Conservation (phyloP, 1,140 invertebrate species). For the Spodoptera frugiperda region DNA sequence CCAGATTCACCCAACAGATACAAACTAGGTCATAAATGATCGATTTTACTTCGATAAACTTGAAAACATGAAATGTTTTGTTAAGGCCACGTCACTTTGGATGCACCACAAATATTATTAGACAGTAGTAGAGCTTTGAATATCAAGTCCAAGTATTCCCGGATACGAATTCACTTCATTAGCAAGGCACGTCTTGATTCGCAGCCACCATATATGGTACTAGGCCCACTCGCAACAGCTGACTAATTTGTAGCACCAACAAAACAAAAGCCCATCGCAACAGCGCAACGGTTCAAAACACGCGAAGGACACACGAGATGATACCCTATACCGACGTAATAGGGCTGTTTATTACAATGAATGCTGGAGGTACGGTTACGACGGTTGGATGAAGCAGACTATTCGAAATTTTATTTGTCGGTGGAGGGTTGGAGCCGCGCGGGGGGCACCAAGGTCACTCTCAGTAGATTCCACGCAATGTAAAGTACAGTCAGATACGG, state of each 20-base stretch:
- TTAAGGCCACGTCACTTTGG: constrained; percentile 23
- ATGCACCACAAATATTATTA: constrained; percentile 7
- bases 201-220: constrained; percentile 68
- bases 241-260: constrained; percentile 77
- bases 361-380: constrained; percentile 62
- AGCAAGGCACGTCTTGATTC: constrained; percentile 68
- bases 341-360: constrained; percentile 57
- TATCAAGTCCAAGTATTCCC: background rate
- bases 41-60: constrained; percentile 22
- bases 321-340: constrained; percentile 57
- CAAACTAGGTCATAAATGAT: constrained; percentile 29
- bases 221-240: constrained; percentile 78
- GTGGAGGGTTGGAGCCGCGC: constrained; percentile 58
- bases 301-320: constrained; percentile 48
- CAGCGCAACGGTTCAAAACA: constrained; percentile 56
- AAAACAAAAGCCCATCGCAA: constrained; percentile 71
- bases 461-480: constrained; percentile 78
- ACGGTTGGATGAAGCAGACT: constrained; percentile 69
- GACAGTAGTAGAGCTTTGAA: background rate
- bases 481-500: constrained; percentile 46
- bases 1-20: constrained; percentile 29
- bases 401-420: constrained; percentile 77
- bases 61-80: constrained; percentile 45
- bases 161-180: constrained; percentile 16
- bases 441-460: constrained; percentile 78